Evolutionary conservation across 2,888 invertebrate genomes (phyloP).

Genomic region (Drosophila eohydei): DNA sequence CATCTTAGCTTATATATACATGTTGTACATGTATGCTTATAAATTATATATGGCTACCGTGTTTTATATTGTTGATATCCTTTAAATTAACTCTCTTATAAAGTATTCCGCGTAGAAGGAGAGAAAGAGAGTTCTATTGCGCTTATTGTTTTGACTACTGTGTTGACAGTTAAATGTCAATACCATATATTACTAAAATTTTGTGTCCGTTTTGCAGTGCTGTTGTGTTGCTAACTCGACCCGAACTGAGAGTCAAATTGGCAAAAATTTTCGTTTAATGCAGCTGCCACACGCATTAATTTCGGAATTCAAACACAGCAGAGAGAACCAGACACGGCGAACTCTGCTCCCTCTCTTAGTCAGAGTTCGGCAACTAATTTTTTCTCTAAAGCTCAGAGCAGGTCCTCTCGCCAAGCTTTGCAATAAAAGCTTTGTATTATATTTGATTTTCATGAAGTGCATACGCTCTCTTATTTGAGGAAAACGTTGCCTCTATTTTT

Average conservation of each 20-base stretch:
- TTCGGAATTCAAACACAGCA: conserved; percentile 35
- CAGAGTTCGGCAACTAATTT: conserved; percentile 51
- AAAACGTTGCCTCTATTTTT: neutral
- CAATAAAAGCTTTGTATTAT: conserved; percentile 48
- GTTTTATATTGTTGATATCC: conserved; percentile 16
- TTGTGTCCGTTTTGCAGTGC: conserved; percentile 75
- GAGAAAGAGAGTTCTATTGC: conserved; percentile 42
- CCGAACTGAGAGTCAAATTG: conserved; percentile 83
- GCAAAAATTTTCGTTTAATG: conserved; percentile 79
- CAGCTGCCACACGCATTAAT: conserved; percentile 68
- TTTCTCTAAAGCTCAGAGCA: conserved; percentile 54
- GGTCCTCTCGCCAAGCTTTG: conserved; percentile 61
- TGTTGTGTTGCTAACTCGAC: conserved; percentile 84
- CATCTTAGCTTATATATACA: neutral
- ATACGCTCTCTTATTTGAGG: conserved; percentile 28
- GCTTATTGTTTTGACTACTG: conserved; percentile 44
- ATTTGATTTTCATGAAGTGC: conserved; percentile 39
- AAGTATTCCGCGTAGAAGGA: conserved; percentile 15
- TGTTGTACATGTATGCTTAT: conserved; percentile 2
- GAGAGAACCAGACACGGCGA: conserved; percentile 23
- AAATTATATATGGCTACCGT: conserved; percentile 17
- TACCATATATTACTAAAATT: conserved; percentile 22
- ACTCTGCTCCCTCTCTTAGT: conserved; percentile 67
- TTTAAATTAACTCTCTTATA: conserved; percentile 16
- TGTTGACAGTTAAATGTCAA: conserved; percentile 23